These are phyloP conservation scores for Trialeurodes vaporariorum DNA, from an alignment of 1,140 invertebrate genomes.

Conservation along the genomic window DNA sequence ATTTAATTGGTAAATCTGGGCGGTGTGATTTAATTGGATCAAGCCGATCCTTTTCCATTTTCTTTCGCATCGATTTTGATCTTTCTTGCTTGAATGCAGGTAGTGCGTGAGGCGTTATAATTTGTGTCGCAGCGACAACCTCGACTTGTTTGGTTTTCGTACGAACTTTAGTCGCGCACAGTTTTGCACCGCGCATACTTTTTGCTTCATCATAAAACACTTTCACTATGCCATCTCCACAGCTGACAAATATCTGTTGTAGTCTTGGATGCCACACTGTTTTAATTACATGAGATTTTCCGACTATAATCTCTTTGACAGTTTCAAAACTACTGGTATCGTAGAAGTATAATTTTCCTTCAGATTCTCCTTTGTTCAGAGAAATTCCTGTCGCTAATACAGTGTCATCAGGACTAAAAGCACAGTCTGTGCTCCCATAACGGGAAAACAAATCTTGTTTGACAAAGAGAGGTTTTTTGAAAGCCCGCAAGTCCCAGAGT, in stretches of 20 bases:
- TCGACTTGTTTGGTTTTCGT: constrained; percentile 69
- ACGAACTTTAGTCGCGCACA: constrained; percentile 74
- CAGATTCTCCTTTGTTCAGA: constrained; percentile 50
- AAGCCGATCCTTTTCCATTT: constrained; percentile 80
- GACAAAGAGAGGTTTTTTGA: constrained; percentile 62
- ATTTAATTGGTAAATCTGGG: constrained; percentile 95
- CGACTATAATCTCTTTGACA: constrained; percentile 59
- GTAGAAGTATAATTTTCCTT: constrained; percentile 71
- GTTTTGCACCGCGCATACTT: constrained; percentile 78
- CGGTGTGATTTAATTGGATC: constrained; percentile 85
- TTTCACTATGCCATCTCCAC: constrained; percentile 81
- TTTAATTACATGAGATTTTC: constrained; percentile 74
- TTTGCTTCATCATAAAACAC: constrained; percentile 80
- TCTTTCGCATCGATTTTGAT: constrained; percentile 75
- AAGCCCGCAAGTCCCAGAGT: constrained; percentile 81
- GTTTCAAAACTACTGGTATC: constrained; percentile 63
- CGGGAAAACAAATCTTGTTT: constrained; percentile 63
- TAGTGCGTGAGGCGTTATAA: constrained; percentile 94
- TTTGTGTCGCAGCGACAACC: constrained; percentile 78
- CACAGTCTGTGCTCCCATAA: constrained; percentile 36
- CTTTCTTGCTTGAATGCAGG: constrained; percentile 91
- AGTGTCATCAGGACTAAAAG: constrained; percentile 87
- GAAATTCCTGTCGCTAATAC: constrained; percentile 83
- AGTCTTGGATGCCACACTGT: constrained; percentile 92
- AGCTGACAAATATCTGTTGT: constrained; percentile 90